Base-by-base conservation (phyloP, 2,888 invertebrate genomes). In the Alcis repandata region DNA sequence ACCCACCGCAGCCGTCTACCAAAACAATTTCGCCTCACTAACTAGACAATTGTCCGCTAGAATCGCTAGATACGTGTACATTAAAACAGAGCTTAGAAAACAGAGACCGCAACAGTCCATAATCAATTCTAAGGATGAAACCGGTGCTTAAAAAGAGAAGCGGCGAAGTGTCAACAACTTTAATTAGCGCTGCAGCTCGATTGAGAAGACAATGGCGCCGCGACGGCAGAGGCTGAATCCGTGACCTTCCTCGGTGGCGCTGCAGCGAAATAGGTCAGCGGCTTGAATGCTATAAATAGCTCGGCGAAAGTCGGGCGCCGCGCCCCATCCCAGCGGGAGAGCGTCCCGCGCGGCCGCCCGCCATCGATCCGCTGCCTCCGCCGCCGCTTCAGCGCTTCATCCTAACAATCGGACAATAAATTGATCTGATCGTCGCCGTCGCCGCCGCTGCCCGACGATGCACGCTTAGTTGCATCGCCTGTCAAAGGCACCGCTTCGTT, bases 261-360 rank as follows among this genome's bases (percentile, higher is more conserved):
- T 91, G 91, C 92, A 91, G 89, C 87, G 86, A 93, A 92, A 91
- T 93, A 91, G 92, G 93, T 93, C 93, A 92, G 92, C 92, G 91
- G 92, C 92, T 91, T 91, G 87, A 90, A 89, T 89, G 89, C 91
- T 93, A 92, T 92, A 92, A 92, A 93, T 93, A 93, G 93, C 92
- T 89, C 86, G 90, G 90, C 84, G 90, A 91, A 92, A 92, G 92
- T 91, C 90, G 91, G 91, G 89, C 91, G 89, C 88, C 90, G 85
- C 85, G 79, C 89, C 91, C 88, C 89, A 84, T 86, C 83, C 87
- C 90, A 77, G 74, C 78, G 86, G 84, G 85, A 72, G 80, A 71
- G 80, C 77, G 83, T 75, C 75, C 79, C 82, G 80, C 79, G 77
- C 79, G 73, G 73, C 79, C 78, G 69, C 79, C 79, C 79, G 75